Conservation (phyloP, 2,797 vertebrate species). For the Takifugu rubripes region DNA sequence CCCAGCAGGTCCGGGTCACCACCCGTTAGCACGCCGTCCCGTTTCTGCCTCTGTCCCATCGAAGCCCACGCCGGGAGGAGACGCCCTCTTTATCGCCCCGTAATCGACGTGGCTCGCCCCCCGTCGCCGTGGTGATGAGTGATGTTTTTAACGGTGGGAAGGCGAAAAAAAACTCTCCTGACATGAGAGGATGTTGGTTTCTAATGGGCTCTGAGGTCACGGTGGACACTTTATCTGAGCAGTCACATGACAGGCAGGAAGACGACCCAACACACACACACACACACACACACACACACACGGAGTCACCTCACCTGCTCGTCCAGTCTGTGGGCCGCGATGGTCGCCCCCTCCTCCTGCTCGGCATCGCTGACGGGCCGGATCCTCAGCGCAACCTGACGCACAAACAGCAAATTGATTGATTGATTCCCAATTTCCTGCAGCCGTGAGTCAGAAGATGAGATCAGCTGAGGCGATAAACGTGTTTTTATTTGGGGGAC, state of each 20-base stretch:
- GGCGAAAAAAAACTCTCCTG: no score
- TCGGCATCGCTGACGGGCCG: constrained; percentile 86
- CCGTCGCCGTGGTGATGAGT: no score
- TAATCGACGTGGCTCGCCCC: no score
- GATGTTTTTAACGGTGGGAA: no score
- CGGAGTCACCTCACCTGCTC: constrained; percentile 81
- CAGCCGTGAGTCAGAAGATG: neutral
- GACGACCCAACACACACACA: constrained; percentile 21
- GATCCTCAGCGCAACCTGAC: constrained; percentile 88
- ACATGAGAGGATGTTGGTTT: no score
- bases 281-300: constrained; percentile 29
- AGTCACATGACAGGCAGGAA: constrained; percentile 11
- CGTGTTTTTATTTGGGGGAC: no score
- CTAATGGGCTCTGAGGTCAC: constrained; percentile 1
- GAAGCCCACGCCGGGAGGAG: constrained; percentile 3
- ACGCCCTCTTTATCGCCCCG: constrained; percentile 8
- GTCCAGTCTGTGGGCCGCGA: constrained; percentile 85
- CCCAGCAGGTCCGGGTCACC: neutral
- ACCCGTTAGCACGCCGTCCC: constrained; percentile 10
- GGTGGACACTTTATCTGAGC: constrained; percentile 42
- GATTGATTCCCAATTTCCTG: constrained; percentile 1
- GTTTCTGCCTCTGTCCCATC: constrained; percentile 7
- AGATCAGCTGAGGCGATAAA: no score
- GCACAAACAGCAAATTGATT: constrained; percentile 6
- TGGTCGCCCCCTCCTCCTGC: constrained; percentile 82